Conservation (phyloP, 2,113 vertebrate genomes). For the Lepidothrix coronata region DNA sequence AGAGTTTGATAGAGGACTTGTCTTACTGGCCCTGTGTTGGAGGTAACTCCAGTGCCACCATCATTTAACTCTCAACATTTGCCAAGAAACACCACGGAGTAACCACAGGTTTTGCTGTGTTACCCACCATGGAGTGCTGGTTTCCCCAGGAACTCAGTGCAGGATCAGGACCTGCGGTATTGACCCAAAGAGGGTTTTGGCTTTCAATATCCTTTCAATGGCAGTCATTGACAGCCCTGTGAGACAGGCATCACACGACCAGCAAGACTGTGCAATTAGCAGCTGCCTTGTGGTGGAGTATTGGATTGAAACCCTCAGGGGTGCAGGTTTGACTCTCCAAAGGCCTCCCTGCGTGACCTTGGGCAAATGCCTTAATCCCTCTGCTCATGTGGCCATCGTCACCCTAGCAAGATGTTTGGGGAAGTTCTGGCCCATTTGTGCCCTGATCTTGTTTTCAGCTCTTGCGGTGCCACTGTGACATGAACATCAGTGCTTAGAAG, state of each 20-base stretch:
- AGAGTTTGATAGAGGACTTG: neutral
- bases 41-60: neutral
- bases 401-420: neutral
- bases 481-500: neutral
- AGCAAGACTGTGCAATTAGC: neutral
- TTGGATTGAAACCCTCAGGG: neutral
- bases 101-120: neutral
- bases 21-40: neutral
- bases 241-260: neutral
- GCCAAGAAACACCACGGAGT: neutral
- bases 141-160: neutral
- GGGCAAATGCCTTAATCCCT: neutral
- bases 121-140: neutral
- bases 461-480: fast-evolving
- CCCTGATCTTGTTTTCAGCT: neutral
- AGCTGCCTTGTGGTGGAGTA: neutral
- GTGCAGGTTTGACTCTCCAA: neutral
- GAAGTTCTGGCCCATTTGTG: neutral
- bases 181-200: neutral
- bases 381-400: neutral
- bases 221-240: neutral
- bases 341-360: neutral
- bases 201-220: neutral
- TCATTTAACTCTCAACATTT: neutral
- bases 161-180: neutral